Conservation (phyloP, 2,888 invertebrate genomes). For the Parnassius orleans region DNA sequence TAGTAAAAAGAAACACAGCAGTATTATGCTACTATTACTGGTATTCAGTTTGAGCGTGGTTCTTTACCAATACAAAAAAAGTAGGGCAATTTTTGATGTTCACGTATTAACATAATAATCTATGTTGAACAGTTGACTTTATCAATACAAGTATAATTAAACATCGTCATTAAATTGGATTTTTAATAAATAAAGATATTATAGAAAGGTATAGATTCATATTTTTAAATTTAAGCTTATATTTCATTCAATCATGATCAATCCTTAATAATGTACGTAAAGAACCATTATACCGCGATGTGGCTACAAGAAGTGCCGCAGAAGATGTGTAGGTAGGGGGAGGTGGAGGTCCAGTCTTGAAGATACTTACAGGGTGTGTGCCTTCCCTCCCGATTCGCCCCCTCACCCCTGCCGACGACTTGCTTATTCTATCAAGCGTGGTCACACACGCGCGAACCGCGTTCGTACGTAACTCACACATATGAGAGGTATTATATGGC, state of each 20-base stretch:
- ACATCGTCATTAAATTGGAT: too few species aligned
- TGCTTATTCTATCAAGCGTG: slow-evolving; percentile 81
- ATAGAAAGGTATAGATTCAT: too few species aligned
- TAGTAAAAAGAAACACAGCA: too few species aligned
- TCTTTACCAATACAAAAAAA: too few species aligned
- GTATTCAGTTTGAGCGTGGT: too few species aligned
- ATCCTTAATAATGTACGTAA: slow-evolving; percentile 63
- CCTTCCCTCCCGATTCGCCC: slow-evolving; percentile 35
- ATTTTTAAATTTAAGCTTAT: too few species aligned
- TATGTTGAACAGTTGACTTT: too few species aligned
- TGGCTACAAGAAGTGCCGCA: slow-evolving; percentile 74
- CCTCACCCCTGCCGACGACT: slow-evolving; percentile 70
- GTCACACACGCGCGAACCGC: slow-evolving; percentile 60
- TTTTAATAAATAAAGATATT: too few species aligned
- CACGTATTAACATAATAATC: too few species aligned
- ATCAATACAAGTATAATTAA: too few species aligned
- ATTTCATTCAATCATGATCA: slow-evolving; percentile 26
- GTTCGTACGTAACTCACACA: slow-evolving; percentile 60
- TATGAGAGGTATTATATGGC: slow-evolving; percentile 71
- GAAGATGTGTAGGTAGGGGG: slow-evolving; percentile 75
- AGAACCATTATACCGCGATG: slow-evolving; percentile 72
- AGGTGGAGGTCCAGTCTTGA: slow-evolving; percentile 77
- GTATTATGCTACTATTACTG: too few species aligned
- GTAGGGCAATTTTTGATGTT: too few species aligned
- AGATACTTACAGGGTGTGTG: slow-evolving; percentile 67